Evolutionary conservation across 2,113 vertebrate species (phyloP).

Genomic region (Onychostruthus taczanowskii): DNA sequence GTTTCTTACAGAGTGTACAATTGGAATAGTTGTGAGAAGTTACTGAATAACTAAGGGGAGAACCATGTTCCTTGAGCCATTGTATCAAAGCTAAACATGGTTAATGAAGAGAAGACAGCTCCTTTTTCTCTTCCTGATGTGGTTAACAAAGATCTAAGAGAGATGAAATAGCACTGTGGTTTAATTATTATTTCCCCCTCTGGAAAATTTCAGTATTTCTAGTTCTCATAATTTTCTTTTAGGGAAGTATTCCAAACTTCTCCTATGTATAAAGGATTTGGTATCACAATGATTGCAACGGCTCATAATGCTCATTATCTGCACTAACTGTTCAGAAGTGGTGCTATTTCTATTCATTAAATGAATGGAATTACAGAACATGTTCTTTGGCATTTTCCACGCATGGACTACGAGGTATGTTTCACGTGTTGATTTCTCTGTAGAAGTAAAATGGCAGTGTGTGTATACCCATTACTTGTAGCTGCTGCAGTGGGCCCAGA

Average conservation of each 20-base stretch:
- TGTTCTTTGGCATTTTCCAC: background rate
- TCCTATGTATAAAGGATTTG: background rate
- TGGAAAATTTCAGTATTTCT: background rate
- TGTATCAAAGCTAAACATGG: background rate
- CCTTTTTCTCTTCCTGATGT: background rate
- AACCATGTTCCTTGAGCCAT: background rate
- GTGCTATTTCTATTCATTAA: background rate
- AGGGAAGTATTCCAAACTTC: background rate
- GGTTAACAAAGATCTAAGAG: background rate
- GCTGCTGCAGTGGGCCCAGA: background rate
- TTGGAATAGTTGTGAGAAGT: background rate
- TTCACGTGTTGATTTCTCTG: background rate
- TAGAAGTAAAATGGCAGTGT: background rate
- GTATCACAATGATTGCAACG: background rate
- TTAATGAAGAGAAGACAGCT: background rate
- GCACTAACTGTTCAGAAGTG: background rate
- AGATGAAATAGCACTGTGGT: background rate
- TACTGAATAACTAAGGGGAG: constrained; percentile 47
- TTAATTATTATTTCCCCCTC: background rate
- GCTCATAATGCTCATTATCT: background rate
- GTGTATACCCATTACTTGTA: no score
- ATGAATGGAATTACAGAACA: background rate
- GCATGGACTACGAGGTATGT: background rate
- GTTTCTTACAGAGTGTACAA: background rate
- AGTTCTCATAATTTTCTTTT: background rate